Conservation (phyloP, 2,797 vertebrate species). For the Pangasius krempfi region DNA sequence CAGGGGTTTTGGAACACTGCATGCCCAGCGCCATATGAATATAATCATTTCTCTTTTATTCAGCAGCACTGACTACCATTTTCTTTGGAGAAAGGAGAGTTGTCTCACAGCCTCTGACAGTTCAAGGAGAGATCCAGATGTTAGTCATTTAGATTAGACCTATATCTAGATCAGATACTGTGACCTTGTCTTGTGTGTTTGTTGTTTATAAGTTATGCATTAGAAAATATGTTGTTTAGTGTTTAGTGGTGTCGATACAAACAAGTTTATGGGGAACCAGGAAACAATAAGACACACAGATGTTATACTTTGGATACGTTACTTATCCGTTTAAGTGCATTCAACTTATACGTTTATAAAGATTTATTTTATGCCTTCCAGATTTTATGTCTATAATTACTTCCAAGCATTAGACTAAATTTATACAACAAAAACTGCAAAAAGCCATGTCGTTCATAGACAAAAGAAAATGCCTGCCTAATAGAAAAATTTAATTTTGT, state of each 20-base stretch:
- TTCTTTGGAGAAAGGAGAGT: slow-evolving; percentile 11
- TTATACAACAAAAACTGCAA: neutral
- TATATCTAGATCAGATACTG: neutral
- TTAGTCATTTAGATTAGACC: slow-evolving; percentile 11
- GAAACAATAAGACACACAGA: slow-evolving; percentile 9
- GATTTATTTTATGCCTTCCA: neutral
- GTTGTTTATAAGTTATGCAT: slow-evolving; percentile 3
- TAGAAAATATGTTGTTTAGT: neutral
- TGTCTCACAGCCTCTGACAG: slow-evolving; percentile 11
- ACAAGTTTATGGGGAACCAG: neutral
- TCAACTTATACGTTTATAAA: neutral
- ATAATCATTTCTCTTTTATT: slow-evolving; percentile 46
- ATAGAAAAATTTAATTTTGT: neutral
- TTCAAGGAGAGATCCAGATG: slow-evolving; percentile 9
- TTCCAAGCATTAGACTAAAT: neutral
- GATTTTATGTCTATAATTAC: neutral
- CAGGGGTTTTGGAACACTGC: slow-evolving; percentile 34
- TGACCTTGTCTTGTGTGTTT: neutral
- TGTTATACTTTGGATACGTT: neutral
- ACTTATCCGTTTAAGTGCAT: neutral
- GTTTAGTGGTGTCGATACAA: neutral
- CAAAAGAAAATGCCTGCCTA: neutral
- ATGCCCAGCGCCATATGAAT: slow-evolving; percentile 53
- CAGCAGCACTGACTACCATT: slow-evolving; percentile 12
- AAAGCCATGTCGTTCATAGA: neutral